Conservation (phyloP, 2,113 vertebrate species). For the Prochilodus magdalenae region DNA sequence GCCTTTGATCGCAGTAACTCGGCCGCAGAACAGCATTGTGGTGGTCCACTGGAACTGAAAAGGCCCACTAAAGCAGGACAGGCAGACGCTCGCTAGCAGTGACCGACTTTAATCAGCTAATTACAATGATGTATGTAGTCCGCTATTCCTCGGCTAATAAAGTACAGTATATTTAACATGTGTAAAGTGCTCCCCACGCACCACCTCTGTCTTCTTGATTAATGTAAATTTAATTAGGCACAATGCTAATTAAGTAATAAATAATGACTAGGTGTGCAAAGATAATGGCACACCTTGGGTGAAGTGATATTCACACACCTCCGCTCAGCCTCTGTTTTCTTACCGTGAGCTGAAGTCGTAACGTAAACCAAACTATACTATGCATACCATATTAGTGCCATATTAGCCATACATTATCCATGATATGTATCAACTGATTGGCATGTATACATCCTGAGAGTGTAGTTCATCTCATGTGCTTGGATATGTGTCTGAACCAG, state of each 20-base stretch:
- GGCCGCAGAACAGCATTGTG: not conserved
- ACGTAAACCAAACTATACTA: too few species aligned
- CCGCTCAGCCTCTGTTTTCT: constrained; percentile 62
- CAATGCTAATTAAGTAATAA: constrained; percentile 78
- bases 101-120: constrained; percentile 70
- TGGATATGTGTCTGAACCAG: too few species aligned
- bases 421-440: too few species aligned
- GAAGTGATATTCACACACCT: constrained; percentile 57
- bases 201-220: constrained; percentile 78
- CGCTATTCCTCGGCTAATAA: constrained; percentile 73
- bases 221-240: constrained; percentile 79
- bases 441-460: too few species aligned
- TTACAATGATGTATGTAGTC: constrained; percentile 69
- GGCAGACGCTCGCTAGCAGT: constrained; percentile 28
- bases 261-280: constrained; percentile 79
- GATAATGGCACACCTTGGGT: constrained; percentile 70
- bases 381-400: too few species aligned
- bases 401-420: too few species aligned
- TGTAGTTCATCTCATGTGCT: too few species aligned
- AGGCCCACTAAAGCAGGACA: constrained; percentile 18
- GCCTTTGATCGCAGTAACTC: not conserved
- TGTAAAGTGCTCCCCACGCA: constrained; percentile 73
- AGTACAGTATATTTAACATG: constrained; percentile 76
- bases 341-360: not conserved
- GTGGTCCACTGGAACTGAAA: not conserved